Conservation (phyloP, 2,113 vertebrate genomes). For the Thunnus thynnus region DNA sequence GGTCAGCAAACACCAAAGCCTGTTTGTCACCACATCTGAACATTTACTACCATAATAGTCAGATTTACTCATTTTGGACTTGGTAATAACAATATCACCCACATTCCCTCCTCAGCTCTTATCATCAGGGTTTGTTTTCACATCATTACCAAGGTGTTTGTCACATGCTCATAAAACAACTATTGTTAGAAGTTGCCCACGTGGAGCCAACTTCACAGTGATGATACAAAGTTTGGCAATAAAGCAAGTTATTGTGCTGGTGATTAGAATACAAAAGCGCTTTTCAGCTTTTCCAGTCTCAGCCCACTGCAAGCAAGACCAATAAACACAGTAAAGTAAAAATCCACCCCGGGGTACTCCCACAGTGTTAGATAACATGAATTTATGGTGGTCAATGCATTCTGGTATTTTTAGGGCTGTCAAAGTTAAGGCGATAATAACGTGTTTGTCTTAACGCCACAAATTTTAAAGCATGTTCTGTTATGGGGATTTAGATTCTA, state of each 20-base stretch:
- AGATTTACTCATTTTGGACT: not conserved
- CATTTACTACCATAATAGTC: not conserved
- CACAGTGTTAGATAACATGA: not conserved
- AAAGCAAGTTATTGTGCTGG: slow-evolving; percentile 30
- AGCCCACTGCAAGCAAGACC: not conserved
- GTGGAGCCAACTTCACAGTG: slow-evolving; percentile 23
- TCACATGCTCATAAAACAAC: slow-evolving; percentile 9
- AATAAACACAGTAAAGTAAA: not conserved
- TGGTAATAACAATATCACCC: not conserved
- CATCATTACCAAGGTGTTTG: not conserved
- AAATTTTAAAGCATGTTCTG: too few species aligned
- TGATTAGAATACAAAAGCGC: slow-evolving; percentile 44
- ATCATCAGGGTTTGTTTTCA: not conserved
- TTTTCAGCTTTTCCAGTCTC: slow-evolving; percentile 19
- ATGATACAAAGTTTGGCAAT: slow-evolving; percentile 18
- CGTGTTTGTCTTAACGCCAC: too few species aligned
- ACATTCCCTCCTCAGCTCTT: not conserved
- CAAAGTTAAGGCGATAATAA: too few species aligned
- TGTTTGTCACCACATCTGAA: not conserved
- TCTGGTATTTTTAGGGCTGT: too few species aligned
- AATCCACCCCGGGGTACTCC: not conserved
- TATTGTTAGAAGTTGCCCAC: slow-evolving; percentile 22
- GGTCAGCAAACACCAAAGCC: slow-evolving; percentile 81
- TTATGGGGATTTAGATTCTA: too few species aligned
- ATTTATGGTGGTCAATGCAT: too few species aligned